Conservation (phyloP, 2,113 vertebrate species). For the Seriola dumerili region DNA sequence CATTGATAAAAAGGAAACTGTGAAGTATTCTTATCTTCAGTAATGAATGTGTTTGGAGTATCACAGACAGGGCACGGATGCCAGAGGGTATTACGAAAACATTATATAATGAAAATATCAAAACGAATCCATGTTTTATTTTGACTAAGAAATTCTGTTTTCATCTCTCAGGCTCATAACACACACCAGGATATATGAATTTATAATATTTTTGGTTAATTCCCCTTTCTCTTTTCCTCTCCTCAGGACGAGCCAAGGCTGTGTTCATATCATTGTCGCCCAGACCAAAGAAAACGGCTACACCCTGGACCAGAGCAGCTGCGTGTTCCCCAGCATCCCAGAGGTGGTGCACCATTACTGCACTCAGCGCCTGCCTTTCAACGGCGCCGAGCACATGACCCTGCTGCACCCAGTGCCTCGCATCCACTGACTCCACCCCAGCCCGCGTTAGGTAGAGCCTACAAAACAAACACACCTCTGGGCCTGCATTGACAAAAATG, state of each 20-base stretch:
- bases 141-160: not conserved
- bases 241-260: constrained; percentile 91
- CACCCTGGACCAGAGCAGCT: constrained; percentile 91
- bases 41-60: not conserved
- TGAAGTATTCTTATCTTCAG: not conserved
- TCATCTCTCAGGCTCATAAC: not conserved
- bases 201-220: not conserved
- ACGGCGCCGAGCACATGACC: constrained; percentile 91
- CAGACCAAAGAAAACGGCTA: constrained; percentile 92
- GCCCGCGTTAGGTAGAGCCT: not conserved
- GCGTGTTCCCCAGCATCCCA: constrained; percentile 90
- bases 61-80: not conserved
- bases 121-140: too few relatives aligned
- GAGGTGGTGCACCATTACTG: constrained; percentile 91
- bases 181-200: not conserved
- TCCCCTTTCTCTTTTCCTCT: not conserved
- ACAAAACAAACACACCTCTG: constrained; percentile 53
- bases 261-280: constrained; percentile 93
- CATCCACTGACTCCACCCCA: constrained; percentile 56
- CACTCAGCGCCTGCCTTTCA: constrained; percentile 89
- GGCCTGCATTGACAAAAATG: constrained; percentile 9
- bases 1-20: not conserved
- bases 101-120: not conserved
- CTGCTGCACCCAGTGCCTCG: constrained; percentile 88
- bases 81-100: not conserved